Base-by-base conservation (phyloP, 2,113 vertebrate species). In the Crotalus helleri region DNA sequence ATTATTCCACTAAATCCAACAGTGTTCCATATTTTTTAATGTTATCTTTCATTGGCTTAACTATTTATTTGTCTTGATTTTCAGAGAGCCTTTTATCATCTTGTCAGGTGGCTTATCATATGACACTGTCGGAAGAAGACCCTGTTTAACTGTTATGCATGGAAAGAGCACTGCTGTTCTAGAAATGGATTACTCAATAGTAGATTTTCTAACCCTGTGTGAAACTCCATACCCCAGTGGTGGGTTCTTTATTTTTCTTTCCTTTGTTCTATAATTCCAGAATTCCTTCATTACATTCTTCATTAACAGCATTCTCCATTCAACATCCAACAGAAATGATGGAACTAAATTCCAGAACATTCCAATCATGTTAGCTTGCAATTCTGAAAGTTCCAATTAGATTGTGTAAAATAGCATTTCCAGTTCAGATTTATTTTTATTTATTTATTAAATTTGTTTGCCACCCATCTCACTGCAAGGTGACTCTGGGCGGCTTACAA, bases 161-260 rank as follows among this genome's bases (percentile, higher is more conserved):
- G 99, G 99, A 85, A 99, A 99, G 96, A 99, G 98, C 94, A 99
- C 99, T 13, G 99, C 99, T 81, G 99, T 99, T 90, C 97, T 99
- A 95, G 99, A 99, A 98, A 99, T 99, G 99, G 99, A 99, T 98
- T 99, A 99, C 96, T 99, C 99, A 8, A 99, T 99, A 94, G 99
- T 99, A 95, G 99, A 99, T 97, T 99, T 99, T 96, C 98, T 99
- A 96, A 99, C 99, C 0, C 98, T 99, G 7, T 99, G 99, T 97
- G 99, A 99, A 98, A 99, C 99, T 39, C 99, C 99, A 1, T 99
- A 99, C 96, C 97, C 99, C 93, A 99, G 99, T 58, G 99, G 99
- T 99, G 96, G 94, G 98, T 87, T 94, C 85, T 93, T 2, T 0
- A 64, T 17, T 15, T 33, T 85, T 69, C 4, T 85, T 90, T 86